Evolutionary conservation across 2,113 vertebrate genomes (phyloP).

Genomic region (Rhizomys pruinosus): DNA sequence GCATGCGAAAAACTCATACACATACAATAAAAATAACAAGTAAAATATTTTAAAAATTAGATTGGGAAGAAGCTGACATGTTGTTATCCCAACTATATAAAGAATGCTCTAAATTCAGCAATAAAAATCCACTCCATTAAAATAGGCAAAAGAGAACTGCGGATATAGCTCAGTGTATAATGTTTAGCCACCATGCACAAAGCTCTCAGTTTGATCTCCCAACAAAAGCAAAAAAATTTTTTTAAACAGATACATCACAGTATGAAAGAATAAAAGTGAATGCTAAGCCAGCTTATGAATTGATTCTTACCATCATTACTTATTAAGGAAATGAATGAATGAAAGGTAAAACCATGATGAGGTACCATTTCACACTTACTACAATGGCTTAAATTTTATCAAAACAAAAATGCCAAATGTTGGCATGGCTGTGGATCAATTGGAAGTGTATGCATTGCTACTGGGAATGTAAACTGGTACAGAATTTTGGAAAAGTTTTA

Average conservation of each 20-base stretch:
- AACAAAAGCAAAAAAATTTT: background rate
- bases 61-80: no score
- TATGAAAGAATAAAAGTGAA: background rate
- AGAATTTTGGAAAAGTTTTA: background rate
- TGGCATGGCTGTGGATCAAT: background rate
- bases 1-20: no score
- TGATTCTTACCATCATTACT: background rate
- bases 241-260: constrained; percentile 15
- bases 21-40: no score
- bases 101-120: constrained; percentile 40
- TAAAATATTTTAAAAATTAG: no score
- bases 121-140: background rate
- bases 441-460: background rate
- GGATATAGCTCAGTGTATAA: background rate
- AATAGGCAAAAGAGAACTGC: background rate
- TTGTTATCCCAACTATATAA: background rate
- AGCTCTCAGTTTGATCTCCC: no score
- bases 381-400: background rate
- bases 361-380: background rate
- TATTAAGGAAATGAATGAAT: constrained; percentile 9
- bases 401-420: background rate
- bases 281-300: background rate
- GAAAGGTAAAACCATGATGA: background rate
- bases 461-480: background rate
- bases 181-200: background rate